A percentile compares a stretch with the other conserved stretches of the same genome.
Conservation (phyloP, 2,888 invertebrate species). For the Epinotia demarniana region DNA sequence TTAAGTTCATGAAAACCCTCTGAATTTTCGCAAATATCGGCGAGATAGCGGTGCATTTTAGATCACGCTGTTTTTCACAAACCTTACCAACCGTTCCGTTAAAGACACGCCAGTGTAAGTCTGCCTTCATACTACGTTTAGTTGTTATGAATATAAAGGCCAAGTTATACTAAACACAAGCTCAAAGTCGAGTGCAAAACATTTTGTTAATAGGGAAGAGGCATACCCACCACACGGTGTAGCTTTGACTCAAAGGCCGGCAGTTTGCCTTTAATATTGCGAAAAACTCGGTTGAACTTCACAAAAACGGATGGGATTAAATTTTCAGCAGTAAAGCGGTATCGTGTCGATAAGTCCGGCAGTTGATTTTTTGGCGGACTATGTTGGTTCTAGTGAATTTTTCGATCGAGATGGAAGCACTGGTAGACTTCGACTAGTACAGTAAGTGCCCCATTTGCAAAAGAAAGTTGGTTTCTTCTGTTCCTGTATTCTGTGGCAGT, state of each 20-base stretch:
- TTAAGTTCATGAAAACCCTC: slow-evolving; percentile 9
- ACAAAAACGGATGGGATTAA: slow-evolving; percentile 1
- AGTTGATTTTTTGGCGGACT: background rate
- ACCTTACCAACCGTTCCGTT: background rate
- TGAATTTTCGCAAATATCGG: slow-evolving; percentile 9
- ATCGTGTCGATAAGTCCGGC: background rate
- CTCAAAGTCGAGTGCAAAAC: background rate
- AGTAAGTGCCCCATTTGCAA: too few species aligned
- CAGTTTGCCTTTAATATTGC: slow-evolving; percentile 12
- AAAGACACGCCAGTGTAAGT: background rate
- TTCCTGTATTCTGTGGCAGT: too few species aligned
- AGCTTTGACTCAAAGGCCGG: slow-evolving; percentile 3
- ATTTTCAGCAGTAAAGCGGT: background rate
- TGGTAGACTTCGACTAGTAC: too few species aligned
- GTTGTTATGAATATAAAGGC: background rate
- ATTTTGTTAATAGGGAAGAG: background rate
- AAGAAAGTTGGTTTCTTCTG: too few species aligned
- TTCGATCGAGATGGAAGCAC: background rate
- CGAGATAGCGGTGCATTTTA: slow-evolving; percentile 22
- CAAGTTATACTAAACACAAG: background rate
- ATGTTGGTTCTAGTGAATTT: background rate
- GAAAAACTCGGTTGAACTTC: background rate
- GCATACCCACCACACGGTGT: background rate
- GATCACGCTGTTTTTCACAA: slow-evolving; percentile 6
- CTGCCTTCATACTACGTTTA: background rate